A percentile compares a stretch with the other conserved stretches of the same genome.
Evolutionary conservation across 2,888 invertebrate genomes (phyloP).

Genomic region (Acronicta psi): DNA sequence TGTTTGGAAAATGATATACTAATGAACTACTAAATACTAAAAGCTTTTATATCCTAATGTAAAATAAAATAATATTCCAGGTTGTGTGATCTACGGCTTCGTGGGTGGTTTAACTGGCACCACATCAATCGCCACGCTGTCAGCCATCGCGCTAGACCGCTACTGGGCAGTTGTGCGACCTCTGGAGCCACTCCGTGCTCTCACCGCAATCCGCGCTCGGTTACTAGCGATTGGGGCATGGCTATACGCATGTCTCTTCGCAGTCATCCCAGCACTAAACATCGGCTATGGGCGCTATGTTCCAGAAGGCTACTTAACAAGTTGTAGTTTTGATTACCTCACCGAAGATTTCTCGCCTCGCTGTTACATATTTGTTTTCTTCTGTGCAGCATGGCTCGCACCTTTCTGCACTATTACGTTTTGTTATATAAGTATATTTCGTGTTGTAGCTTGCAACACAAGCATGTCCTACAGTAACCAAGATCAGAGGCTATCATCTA

Average conservation of each 20-base stretch:
- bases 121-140: slow-evolving; percentile 94
- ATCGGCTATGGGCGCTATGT: slow-evolving; percentile 93
- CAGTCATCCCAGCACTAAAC: slow-evolving; percentile 91
- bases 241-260: slow-evolving; percentile 92
- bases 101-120: slow-evolving; percentile 94
- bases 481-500: slow-evolving; percentile 85
- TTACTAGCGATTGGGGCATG: slow-evolving; percentile 91
- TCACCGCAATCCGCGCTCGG: slow-evolving; percentile 90
- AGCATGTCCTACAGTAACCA: slow-evolving; percentile 80
- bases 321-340: slow-evolving; percentile 96
- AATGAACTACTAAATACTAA: too few species aligned
- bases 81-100: slow-evolving; percentile 94
- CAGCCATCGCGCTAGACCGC: slow-evolving; percentile 94
- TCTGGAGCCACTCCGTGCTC: slow-evolving; percentile 90
- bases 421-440: slow-evolving; percentile 92
- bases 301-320: slow-evolving; percentile 95
- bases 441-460: slow-evolving; percentile 89
- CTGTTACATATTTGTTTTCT: slow-evolving; percentile 93
- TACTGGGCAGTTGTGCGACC: slow-evolving; percentile 95
- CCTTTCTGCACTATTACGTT: slow-evolving; percentile 92
- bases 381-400: slow-evolving; percentile 92
- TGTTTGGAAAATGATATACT: too few species aligned
- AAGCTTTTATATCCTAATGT: not conserved
- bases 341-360: slow-evolving; percentile 90
- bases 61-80: slow-evolving; percentile 80